Percentiles rank a stretch among this genome's conserved stretches.
phyloP scores from a whole-genome alignment of 2,888 invertebrate species.

The Tortrix viridana region DNA sequence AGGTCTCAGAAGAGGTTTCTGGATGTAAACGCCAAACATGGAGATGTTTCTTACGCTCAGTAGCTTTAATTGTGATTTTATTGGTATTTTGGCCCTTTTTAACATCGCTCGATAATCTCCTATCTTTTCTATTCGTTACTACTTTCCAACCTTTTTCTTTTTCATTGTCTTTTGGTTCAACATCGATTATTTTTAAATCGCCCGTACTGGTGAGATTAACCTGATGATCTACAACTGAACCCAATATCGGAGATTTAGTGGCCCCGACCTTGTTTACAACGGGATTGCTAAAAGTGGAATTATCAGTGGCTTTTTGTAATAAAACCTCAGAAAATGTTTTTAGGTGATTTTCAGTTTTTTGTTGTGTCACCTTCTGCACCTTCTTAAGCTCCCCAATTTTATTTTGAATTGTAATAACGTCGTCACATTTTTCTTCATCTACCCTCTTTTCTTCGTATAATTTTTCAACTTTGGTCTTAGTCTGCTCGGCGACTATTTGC shows the following conservation, averaged over 20 bases:
- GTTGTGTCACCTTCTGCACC: not conserved
- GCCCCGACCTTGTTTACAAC: not conserved
- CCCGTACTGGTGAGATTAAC: not conserved
- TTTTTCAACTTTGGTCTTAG: not conserved
- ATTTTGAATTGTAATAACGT: not conserved
- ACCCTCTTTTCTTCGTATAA: not conserved
- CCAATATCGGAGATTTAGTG: not conserved
- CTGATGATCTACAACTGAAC: not conserved
- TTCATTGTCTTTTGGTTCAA: not conserved
- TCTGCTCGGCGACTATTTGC: not conserved
- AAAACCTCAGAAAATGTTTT: constrained; percentile 2
- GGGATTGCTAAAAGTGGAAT: not conserved
- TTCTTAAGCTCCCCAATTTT: not conserved
- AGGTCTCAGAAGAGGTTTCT: constrained; percentile 2
- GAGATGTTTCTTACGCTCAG: constrained; percentile 14
- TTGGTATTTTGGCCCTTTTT: constrained; percentile 12
- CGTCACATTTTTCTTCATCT: not conserved
- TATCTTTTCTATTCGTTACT: not conserved
- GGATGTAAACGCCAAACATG: constrained; percentile 21
- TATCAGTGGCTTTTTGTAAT: not conserved
- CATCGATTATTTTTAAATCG: not conserved
- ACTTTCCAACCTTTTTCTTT: not conserved
- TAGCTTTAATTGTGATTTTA: constrained; percentile 11
- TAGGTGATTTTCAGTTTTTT: not conserved
- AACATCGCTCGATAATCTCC: not conserved